These are phyloP conservation scores for Channa striata DNA, from an alignment of 2,797 vertebrate species.

Conservation along the genomic window DNA sequence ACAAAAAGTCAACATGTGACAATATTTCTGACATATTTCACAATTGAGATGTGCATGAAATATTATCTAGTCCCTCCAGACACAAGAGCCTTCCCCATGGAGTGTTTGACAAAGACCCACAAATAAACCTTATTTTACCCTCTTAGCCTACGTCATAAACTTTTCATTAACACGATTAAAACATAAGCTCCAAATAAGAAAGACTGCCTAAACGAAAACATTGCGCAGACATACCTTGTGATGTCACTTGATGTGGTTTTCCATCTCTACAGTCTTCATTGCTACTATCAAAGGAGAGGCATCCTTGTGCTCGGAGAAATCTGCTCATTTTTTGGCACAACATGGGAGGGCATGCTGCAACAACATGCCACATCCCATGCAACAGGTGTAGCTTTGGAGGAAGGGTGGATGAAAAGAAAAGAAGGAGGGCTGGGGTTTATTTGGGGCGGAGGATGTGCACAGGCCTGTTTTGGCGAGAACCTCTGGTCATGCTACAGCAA, in stretches of 20 bases:
- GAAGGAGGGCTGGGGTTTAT: slow-evolving; percentile 38
- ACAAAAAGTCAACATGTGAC: neutral
- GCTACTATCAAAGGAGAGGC: neutral
- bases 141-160: neutral
- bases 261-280: neutral
- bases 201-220: neutral
- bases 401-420: slow-evolving; percentile 55
- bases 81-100: slow-evolving; percentile 5
- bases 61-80: slow-evolving; percentile 2
- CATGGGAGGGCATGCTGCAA: slow-evolving; percentile 38
- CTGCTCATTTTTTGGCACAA: slow-evolving; percentile 10
- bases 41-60: slow-evolving; percentile 33
- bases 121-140: neutral
- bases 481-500: slow-evolving; percentile 26
- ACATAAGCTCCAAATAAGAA: neutral
- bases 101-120: slow-evolving; percentile 17
- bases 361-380: slow-evolving; percentile 35
- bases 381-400: slow-evolving; percentile 72
- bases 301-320: slow-evolving; percentile 1
- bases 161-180: neutral
- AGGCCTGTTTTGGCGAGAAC: slow-evolving; percentile 19
- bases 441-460: slow-evolving; percentile 25
- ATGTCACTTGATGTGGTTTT: neutral
- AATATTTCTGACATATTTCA: too few species aligned
- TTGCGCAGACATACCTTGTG: slow-evolving; percentile 50